A percentile compares a stretch with the other conserved stretches of the same genome.
Evolutionary conservation across 1,140 invertebrate species (phyloP).

Genomic region (Bursaphelenchus mucronatus): DNA sequence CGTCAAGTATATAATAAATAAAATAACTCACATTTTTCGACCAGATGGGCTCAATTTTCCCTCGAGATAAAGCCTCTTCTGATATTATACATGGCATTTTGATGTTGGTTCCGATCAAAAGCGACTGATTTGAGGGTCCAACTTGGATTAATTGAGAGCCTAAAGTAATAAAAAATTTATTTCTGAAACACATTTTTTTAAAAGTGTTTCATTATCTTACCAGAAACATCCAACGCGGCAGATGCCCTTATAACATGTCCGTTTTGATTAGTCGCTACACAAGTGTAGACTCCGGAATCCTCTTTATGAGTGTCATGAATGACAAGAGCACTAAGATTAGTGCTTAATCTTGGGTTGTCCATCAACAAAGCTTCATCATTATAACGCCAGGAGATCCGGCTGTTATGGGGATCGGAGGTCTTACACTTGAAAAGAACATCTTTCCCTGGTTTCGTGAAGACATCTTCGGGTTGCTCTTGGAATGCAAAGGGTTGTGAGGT

Average conservation of each 20-base stretch:
- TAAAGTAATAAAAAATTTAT: constrained; percentile 16
- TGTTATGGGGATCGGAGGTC: constrained; percentile 10
- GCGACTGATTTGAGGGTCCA: constrained; percentile 55
- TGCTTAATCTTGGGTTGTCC: background rate
- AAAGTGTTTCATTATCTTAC: constrained; percentile 4
- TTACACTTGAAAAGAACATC: constrained; percentile 6
- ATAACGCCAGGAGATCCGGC: constrained; percentile 2
- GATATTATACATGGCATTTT: constrained; percentile 54
- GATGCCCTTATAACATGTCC: background rate
- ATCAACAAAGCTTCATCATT: background rate
- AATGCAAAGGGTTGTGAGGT: too few species aligned
- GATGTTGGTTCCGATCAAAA: constrained; percentile 57
- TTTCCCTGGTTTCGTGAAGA: background rate
- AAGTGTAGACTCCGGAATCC: constrained; percentile 3
- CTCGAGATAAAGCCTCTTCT: constrained; percentile 26
- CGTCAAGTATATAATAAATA: background rate
- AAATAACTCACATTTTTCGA: constrained; percentile 47
- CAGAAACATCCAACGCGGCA: constrained; percentile 3
- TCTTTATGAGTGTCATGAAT: background rate
- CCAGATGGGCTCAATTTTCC: constrained; percentile 29
- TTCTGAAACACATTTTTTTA: background rate
- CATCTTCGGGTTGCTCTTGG: background rate
- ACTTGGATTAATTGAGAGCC: constrained; percentile 46
- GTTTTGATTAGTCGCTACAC: constrained; percentile 9
- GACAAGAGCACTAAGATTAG: background rate